A percentile compares a stretch with the other conserved stretches of the same genome.
These are phyloP conservation scores for Palythoa grandis DNA, from an alignment of 92 coral and sea anemone species.

Conservation along the genomic window DNA sequence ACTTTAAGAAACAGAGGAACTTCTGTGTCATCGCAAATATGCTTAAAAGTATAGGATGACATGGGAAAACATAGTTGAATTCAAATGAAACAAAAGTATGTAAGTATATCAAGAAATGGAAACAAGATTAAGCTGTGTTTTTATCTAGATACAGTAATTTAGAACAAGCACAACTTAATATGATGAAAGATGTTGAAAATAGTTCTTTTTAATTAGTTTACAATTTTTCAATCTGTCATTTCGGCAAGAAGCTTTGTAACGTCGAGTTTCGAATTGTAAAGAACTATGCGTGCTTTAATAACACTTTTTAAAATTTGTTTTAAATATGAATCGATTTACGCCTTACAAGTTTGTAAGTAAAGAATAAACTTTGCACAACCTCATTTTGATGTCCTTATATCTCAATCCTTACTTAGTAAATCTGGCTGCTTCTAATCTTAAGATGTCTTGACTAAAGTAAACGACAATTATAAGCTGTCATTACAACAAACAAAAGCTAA, in stretches of 20 bases:
- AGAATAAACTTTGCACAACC: neutral
- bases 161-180: neutral
- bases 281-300: neutral
- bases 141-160: neutral
- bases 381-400: neutral
- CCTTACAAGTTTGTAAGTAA: neutral
- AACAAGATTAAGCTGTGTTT: neutral
- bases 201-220: neutral
- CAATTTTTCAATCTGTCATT: conserved; percentile 11
- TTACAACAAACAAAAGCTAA: neutral
- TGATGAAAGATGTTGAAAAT: neutral
- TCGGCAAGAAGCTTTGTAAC: neutral
- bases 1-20: neutral
- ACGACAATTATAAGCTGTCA: conserved; percentile 37
- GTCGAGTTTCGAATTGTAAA: neutral
- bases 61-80: neutral
- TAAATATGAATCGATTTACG: neutral
- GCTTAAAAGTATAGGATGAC: neutral
- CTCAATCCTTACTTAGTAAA: neutral
- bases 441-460: conserved; percentile 27
- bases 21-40: neutral
- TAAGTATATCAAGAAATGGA: neutral
- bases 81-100: neutral
- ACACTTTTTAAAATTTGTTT: neutral
- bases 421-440: conserved; percentile 9